phyloP scores from a whole-genome alignment of 2,797 vertebrate species.

The Helicolenus hilgendorfi region DNA sequence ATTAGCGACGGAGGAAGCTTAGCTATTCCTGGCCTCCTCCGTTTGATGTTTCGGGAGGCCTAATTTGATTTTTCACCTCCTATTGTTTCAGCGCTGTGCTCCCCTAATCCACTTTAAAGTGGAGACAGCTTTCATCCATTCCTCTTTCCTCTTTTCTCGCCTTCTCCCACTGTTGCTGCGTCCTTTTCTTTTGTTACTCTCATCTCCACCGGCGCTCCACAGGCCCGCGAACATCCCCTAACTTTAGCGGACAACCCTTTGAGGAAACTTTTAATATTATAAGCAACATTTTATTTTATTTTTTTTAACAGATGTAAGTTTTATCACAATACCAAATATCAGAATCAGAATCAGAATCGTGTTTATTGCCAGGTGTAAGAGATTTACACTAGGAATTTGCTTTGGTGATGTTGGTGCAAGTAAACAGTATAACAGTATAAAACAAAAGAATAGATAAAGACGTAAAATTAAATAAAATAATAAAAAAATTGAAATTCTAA shows the following conservation, averaged over 20 bases:
- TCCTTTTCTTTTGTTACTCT: conserved; percentile 48
- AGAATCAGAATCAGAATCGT: no score
- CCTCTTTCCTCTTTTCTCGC: conserved; percentile 32
- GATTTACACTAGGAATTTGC: no score
- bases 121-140: conserved; percentile 89
- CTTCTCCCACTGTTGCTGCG: conserved; percentile 27
- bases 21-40: conserved; percentile 84
- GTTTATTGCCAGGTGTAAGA: no score
- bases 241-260: not conserved
- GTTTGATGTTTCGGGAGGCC: conserved; percentile 90
- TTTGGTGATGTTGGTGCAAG: no score
- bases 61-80: conserved; percentile 94
- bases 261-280: not conserved
- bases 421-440: no score
- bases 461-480: no score
- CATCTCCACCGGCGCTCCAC: not conserved
- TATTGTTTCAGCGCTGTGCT: conserved; percentile 92
- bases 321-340: not conserved
- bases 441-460: no score
- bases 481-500: no score
- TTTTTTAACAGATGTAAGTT: not conserved
- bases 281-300: not conserved
- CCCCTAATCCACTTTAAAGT: conserved; percentile 93
- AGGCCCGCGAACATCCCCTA: not conserved
- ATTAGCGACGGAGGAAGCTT: conserved; percentile 89